Base-by-base conservation (phyloP, 2,113 vertebrate genomes). In the Falco punctatus region DNA sequence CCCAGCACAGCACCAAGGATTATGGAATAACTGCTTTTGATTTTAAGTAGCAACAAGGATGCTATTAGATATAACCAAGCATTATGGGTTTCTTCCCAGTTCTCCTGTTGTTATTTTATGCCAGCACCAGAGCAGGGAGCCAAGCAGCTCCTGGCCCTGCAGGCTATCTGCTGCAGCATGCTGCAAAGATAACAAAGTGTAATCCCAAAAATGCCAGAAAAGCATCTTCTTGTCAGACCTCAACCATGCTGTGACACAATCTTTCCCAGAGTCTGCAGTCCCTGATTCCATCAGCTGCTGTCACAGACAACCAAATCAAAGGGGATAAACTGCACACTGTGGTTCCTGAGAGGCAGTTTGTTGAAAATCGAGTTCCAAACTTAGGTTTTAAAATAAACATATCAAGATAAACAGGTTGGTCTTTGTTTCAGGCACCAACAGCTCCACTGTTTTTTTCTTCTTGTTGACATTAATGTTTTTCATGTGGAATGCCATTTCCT, bases 191-290 rank as follows among this genome's bases (percentile, higher is more conserved):
- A 87, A 81, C 6, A 24, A 33, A 75, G 28, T 4, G 0, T 11
- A 38, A 13, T 59, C 59, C 6, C 55, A 61, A 61, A 84, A 62
- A 61, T 42, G n/a, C 32, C 42, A 59, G 55, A 40, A 81, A 86
- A 86, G 15, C 28, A 69, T 16, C 62, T 59, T 67, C 1, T 26
- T 46, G 44, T 67, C 24, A 44, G 35, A 67, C 30, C 38, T 32
- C 13, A 23, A 2, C 0, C 1, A 79, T 0, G 1, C 5, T 0
- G 0, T 65, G 70, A 86, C 48, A 28, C 48, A 55, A 51, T 52
- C 55, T 59, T n/a, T 61, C 38, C 49, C 28, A 19, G 71, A 84
- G 51, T 15, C 54, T 84, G 49, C n/a, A 49, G 23, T 28, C 49
- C 35, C 35, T 64, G 52, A 78, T 92, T 85, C 71, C 64, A 87